phyloP scores from a whole-genome alignment of 2,888 invertebrate genomes.

The Caenorhabditis japonica region DNA sequence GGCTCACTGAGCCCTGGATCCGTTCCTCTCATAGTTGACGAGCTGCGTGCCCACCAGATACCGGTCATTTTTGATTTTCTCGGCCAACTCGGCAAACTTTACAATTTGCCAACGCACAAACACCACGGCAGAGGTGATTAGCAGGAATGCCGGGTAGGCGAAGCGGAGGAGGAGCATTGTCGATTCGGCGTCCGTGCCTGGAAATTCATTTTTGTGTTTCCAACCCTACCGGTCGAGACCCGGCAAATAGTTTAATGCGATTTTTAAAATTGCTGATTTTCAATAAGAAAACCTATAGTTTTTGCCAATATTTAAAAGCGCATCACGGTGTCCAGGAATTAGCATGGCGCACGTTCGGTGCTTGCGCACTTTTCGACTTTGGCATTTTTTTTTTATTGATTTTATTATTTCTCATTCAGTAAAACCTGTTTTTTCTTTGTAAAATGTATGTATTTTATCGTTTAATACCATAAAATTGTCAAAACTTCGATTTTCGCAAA shows the following conservation, averaged over 20 bases:
- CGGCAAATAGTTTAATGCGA: neutral
- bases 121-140: slow-evolving; percentile 77
- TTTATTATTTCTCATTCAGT: too few relatives aligned
- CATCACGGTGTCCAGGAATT: too few relatives aligned
- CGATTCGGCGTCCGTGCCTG: slow-evolving; percentile 19
- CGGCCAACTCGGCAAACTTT: slow-evolving; percentile 93
- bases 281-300: neutral
- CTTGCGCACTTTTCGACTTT: too few relatives aligned
- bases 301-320: neutral
- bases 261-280: neutral
- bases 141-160: slow-evolving; percentile 90
- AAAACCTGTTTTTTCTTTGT: too few relatives aligned
- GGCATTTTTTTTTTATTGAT: too few relatives aligned
- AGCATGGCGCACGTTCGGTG: too few relatives aligned
- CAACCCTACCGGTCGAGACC: neutral
- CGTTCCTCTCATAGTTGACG: slow-evolving; percentile 88
- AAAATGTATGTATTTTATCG: too few relatives aligned
- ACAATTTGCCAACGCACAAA: slow-evolving; percentile 89
- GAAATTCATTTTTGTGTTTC: neutral
- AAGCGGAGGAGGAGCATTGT: slow-evolving; percentile 85
- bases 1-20: slow-evolving; percentile 7
- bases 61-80: slow-evolving; percentile 96
- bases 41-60: slow-evolving; percentile 93
- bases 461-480: too few relatives aligned
- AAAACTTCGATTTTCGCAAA: too few relatives aligned